Evolutionary conservation across 2,113 vertebrate genomes (phyloP), one percentile per base, ranked within the genome.

Genomic region (Perca schrenkii): DNA sequence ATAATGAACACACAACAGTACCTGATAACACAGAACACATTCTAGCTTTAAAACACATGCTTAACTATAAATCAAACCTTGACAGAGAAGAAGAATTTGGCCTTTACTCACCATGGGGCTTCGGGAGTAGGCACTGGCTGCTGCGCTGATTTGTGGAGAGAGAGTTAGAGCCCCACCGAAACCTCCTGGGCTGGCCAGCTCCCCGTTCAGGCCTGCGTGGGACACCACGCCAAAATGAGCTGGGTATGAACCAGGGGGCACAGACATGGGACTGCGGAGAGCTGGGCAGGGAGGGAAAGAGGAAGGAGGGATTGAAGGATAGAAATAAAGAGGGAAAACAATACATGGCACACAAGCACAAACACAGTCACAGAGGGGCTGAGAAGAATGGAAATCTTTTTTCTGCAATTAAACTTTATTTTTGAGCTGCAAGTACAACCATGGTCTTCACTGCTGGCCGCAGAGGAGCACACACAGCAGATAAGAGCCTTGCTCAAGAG

Each of bases 101-200:
- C 15, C 66, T 73, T 22, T 40, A 66, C 90, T 97, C 87, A 98
- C 97, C 97, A 96, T 67, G 0, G 97, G 95, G 53, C 97, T 96
- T 60, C 96, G 95, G 84, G 97, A 92, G 1, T 96, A 97, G 68
- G 96, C 90, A 74, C 91, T 93, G 86, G 96, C 90, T 0, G 96
- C 89, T n/a, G 96, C 90, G 82, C 97, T 95, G 93, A 96, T 96
- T 86, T 97, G 97, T 0, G 97, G 96, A 0, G 96, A 95, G 70
- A 98, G 95, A 80, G 96, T 97, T 40, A 97, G 95, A 43, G 95
- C 91, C 63, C 97, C 96, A 36, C 96, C 86, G 0, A 96, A 98
- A 28, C 96, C 92, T 67, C 96, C 85, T 0, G 97, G 95, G 86
- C 95, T 92, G 0, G 96, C 91, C 46, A 97, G 95, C 88, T 99